Conservation (phyloP, 2,888 invertebrate species). For the Idaea aversata region DNA sequence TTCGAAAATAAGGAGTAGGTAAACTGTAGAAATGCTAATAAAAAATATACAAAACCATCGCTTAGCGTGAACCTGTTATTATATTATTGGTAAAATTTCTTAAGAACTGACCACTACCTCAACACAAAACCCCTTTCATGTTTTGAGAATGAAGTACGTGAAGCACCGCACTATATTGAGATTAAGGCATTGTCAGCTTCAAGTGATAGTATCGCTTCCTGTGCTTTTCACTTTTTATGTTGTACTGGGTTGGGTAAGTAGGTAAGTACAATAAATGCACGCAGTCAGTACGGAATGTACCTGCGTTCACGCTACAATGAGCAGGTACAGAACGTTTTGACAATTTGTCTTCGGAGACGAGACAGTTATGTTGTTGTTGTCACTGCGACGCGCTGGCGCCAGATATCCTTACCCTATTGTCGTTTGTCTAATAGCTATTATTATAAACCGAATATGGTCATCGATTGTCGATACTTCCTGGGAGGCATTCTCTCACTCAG, state of each 20-base stretch:
- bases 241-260: conserved; percentile 20
- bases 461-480: conserved; percentile 45
- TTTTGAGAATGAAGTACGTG: conserved; percentile 44
- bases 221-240: conserved; percentile 48
- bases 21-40: not conserved
- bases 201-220: conserved; percentile 61
- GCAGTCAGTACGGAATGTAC: conserved; percentile 40
- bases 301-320: conserved; percentile 48
- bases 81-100: conserved; percentile 14
- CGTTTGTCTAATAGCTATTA: conserved; percentile 40
- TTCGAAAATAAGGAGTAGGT: not conserved
- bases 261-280: conserved; percentile 44
- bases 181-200: conserved; percentile 54
- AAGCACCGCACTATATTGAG: conserved; percentile 47
- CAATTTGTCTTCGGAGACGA: conserved; percentile 45
- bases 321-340: conserved; percentile 53
- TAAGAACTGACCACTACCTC: conserved; percentile 12
- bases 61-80: conserved; percentile 6
- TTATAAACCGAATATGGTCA: conserved; percentile 37
- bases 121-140: conserved; percentile 34
- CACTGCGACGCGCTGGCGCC: conserved; percentile 66
- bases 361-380: conserved; percentile 64
- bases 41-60: not conserved
- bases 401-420: conserved; percentile 56
- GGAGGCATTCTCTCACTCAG: conserved; percentile 37